Percentiles rank a stretch among this genome's conserved stretches.
phyloP scores from a whole-genome alignment of 2,113 vertebrate species.

The Chaenogobius annularis region DNA sequence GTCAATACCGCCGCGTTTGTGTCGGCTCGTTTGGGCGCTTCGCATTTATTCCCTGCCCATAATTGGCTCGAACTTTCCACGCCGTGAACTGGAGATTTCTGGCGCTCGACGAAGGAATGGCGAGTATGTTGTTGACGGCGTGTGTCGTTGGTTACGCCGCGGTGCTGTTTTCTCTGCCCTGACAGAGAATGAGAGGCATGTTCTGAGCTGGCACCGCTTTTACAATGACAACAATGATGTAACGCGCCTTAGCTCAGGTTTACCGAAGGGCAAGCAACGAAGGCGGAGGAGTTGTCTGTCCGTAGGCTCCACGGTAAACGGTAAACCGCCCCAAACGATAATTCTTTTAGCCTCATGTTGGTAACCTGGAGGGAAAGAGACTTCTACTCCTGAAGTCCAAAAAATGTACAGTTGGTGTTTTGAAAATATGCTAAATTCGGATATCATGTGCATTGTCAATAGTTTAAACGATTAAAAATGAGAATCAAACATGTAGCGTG shows the following conservation, averaged over 20 bases:
- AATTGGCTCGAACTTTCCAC: too few species aligned
- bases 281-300: not conserved
- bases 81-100: not conserved
- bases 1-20: not conserved
- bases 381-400: not conserved
- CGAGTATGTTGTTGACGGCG: not conserved
- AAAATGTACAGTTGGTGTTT: too few species aligned
- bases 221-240: not conserved
- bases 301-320: not conserved
- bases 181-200: slow-evolving; percentile 1
- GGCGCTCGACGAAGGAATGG: not conserved
- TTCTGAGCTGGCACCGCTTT: not conserved
- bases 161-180: not conserved
- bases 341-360: too few species aligned
- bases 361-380: too few species aligned
- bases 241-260: not conserved
- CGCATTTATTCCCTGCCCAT: too few species aligned
- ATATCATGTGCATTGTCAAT: too few species aligned
- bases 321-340: not conserved
- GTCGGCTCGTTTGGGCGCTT: too few species aligned
- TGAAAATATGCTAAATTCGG: too few species aligned
- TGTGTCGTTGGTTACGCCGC: not conserved
- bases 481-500: too few species aligned
- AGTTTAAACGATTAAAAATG: too few species aligned
- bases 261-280: not conserved